phyloP scores from a whole-genome alignment of 2,113 vertebrate species.

The Alaudala cheleensis region DNA sequence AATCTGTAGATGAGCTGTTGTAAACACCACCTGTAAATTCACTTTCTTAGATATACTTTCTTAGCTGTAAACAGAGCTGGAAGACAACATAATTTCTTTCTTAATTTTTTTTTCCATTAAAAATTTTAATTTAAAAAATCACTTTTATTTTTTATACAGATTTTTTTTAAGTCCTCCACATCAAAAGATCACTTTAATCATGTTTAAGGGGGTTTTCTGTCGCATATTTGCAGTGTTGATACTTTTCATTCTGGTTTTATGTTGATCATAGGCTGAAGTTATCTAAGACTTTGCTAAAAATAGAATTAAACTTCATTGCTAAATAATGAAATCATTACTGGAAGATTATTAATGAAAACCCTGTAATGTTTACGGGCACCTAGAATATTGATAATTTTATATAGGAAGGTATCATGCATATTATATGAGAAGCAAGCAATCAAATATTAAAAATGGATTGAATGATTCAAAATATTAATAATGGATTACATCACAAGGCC shows the following conservation, averaged over 20 bases:
- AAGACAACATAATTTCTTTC: not conserved
- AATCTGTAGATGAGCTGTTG: not conserved
- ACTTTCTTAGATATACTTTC: not conserved
- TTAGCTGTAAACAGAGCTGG: not conserved
- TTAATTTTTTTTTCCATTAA: not conserved
- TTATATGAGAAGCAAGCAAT: slow-evolving; percentile 62
- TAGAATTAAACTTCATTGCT: not conserved
- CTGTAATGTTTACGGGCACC: slow-evolving; percentile 56
- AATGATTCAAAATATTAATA: not conserved
- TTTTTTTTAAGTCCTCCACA: not conserved
- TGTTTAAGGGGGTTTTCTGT: not conserved
- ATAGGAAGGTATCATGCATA: slow-evolving; percentile 62
- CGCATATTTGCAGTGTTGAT: not conserved
- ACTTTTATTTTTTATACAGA: not conserved
- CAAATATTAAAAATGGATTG: slow-evolving; percentile 36
- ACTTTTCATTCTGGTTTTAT: not conserved
- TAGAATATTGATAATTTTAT: slow-evolving; percentile 10
- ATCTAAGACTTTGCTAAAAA: not conserved
- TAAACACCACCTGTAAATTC: not conserved
- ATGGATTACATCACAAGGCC: not conserved
- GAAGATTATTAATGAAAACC: slow-evolving; percentile 56
- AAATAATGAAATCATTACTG: slow-evolving; percentile 58
- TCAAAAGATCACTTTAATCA: not conserved
- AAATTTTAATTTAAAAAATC: not conserved
- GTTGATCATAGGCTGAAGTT: not conserved